Evolutionary conservation across 2,888 invertebrate species (phyloP).

Genomic region (Cremastinae sp.): DNA sequence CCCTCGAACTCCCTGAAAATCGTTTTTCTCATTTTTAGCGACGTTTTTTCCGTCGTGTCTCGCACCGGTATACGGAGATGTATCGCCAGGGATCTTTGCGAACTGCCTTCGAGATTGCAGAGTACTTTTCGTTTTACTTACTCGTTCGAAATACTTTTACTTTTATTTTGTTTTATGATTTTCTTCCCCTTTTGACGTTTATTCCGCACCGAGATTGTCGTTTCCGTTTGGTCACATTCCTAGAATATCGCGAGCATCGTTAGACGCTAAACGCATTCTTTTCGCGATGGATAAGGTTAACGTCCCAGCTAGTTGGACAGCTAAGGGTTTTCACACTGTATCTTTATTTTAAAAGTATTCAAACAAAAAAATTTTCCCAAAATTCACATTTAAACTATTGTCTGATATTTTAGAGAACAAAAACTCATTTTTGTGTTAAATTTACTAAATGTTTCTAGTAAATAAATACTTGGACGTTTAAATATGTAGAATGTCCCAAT

Average conservation of each 20-base stretch:
- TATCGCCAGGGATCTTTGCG: constrained; percentile 18
- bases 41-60: constrained; percentile 31
- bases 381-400: too few relatives aligned
- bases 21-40: constrained; percentile 29
- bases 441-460: too few relatives aligned
- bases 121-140: constrained; percentile 22
- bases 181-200: constrained; percentile 19
- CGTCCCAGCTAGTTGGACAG: too few relatives aligned
- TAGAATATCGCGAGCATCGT: constrained; percentile 16
- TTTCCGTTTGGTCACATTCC: constrained; percentile 25
- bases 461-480: too few relatives aligned
- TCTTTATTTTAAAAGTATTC: too few relatives aligned
- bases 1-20: constrained; percentile 46
- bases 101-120: constrained; percentile 46
- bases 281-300: too few relatives aligned
- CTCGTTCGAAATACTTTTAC: too few relatives aligned
- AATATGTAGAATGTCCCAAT: too few relatives aligned
- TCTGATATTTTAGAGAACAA: too few relatives aligned
- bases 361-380: too few relatives aligned
- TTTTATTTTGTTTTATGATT: not conserved
- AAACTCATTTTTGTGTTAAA: too few relatives aligned
- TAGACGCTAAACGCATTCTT: constrained; percentile 33
- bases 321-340: too few relatives aligned
- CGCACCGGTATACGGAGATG: constrained; percentile 34
- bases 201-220: not conserved